phyloP scores from a whole-genome alignment of 64 coral and sea anemone genomes.

The Astreopora myriophthalma region DNA sequence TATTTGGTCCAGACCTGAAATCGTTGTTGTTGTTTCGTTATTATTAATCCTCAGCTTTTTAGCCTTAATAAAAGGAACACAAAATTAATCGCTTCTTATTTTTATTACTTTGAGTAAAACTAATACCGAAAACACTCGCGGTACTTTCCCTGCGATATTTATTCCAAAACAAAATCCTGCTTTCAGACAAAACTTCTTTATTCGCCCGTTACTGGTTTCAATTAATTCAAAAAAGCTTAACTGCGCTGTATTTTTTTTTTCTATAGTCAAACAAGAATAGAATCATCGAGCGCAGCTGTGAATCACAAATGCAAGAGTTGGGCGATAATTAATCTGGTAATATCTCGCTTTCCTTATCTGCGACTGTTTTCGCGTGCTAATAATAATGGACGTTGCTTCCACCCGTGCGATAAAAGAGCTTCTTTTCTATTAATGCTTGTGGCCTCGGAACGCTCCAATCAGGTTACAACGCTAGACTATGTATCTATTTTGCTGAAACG shows the following conservation, averaged over 20 bases:
- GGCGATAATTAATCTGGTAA: slow-evolving; percentile 54
- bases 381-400: slow-evolving; percentile 32
- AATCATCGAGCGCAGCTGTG: slow-evolving; percentile 37
- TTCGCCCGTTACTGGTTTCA: background rate
- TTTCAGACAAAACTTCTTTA: background rate
- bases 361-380: slow-evolving; percentile 54
- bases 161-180: background rate
- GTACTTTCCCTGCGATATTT: background rate
- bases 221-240: slow-evolving; percentile 57
- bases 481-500: slow-evolving; percentile 52
- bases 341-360: slow-evolving; percentile 38
- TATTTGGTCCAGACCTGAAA: slow-evolving; percentile 5
- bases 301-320: slow-evolving; percentile 35
- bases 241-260: slow-evolving; percentile 2
- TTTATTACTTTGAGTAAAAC: background rate
- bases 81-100: slow-evolving; percentile 22
- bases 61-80: slow-evolving; percentile 27
- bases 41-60: slow-evolving; percentile 42
- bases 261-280: slow-evolving; percentile 47
- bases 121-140: background rate
- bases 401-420: slow-evolving; percentile 40
- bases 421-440: slow-evolving; percentile 59
- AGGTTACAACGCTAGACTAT: slow-evolving; percentile 17
- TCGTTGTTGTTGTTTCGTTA: slow-evolving; percentile 33
- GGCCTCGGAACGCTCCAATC: slow-evolving; percentile 39